A percentile compares a stretch with the other conserved stretches of the same genome.
phyloP scores from a whole-genome alignment of 2,113 vertebrate species.

The Euleptes europaea region DNA sequence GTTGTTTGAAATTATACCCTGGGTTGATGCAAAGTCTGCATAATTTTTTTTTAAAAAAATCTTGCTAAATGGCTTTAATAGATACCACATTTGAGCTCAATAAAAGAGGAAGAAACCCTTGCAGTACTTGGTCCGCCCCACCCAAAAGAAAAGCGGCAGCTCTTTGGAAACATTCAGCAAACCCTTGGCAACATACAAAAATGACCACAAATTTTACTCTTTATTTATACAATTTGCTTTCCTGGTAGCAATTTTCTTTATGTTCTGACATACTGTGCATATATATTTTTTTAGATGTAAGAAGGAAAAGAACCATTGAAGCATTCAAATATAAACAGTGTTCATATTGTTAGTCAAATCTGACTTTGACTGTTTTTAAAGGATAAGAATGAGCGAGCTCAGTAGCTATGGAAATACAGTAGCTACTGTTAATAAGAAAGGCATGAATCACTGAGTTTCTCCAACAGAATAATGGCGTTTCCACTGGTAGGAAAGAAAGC shows the following conservation, averaged over 20 bases:
- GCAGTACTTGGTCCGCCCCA: conserved; percentile 54
- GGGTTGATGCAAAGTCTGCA: conserved; percentile 38
- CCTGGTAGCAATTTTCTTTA: conserved; percentile 17
- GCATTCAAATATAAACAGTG: neutral
- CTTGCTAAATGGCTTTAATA: conserved; percentile 68
- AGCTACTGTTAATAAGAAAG: neutral
- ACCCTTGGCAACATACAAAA: conserved; percentile 78
- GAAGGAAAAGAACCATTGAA: neutral
- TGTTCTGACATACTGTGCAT: conserved; percentile 15
- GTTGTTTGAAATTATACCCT: conserved; percentile 44
- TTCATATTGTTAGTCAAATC: neutral
- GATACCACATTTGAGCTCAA: conserved; percentile 69
- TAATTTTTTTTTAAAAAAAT: conserved; percentile 42
- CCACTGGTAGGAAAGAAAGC: neutral
- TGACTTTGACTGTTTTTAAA: neutral
- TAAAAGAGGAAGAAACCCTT: conserved; percentile 52
- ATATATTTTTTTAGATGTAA: neutral
- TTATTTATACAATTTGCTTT: conserved; percentile 56
- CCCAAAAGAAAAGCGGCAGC: conserved; percentile 65
- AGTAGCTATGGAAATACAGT: neutral
- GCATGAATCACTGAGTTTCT: too few species aligned
- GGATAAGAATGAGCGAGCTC: neutral
- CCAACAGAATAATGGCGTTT: neutral
- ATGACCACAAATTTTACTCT: conserved; percentile 60
- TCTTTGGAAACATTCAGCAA: conserved; percentile 70